Evolutionary conservation across 37 sponge, comb jelly and placozoan species (phyloP), one percentile per base, ranked within the genome.

Genomic region (Chondrosia reniformis): DNA sequence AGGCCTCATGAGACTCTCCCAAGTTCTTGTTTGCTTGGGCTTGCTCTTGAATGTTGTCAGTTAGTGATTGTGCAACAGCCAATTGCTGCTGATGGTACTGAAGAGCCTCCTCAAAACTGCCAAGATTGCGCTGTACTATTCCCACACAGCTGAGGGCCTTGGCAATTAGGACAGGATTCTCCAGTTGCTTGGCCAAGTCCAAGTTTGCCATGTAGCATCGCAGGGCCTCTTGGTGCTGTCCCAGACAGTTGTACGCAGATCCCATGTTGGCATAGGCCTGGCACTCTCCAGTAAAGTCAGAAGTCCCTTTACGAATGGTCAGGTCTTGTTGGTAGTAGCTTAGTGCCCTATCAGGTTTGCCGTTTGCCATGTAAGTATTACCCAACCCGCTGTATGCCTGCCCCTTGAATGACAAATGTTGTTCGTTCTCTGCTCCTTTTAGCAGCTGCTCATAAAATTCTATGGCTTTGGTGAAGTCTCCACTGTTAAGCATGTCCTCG

Each of bases 11-110:
- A 0, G 93, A 85, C 66, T 93, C 93, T 17, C 97, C 97, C 15
- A 97, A 79, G 81, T 97, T 97, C 37, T 86, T 84, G 49, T 86
- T 87, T 0, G 89, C 94, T 58, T 76, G 76, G 31, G 89, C 94
- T 56, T 87, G 85, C 62, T 92, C 92, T 63, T 76, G 55, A 37
- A 78, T 21, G 56, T 84, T 76, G 32, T 92, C 92, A 8, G 80
- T 63, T 8, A 92, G 76, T 33, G 12, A 21, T 0, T 87, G 76
- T 25, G 88, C 84, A 12, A 79, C 77, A 31, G 73, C 36, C 37
- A 92, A 66, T 38, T 92, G 92, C 27, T 81, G 79, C 64, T 92
- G 80, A 63, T 93, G 93, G 73, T 86, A 83, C 25, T 81, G 81
- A 27, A 89, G 76, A 12, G 96, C 93, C 33, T 86, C 76, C 31